Conservation (phyloP, 2,113 vertebrate genomes). For the Thomomys bottae region DNA sequence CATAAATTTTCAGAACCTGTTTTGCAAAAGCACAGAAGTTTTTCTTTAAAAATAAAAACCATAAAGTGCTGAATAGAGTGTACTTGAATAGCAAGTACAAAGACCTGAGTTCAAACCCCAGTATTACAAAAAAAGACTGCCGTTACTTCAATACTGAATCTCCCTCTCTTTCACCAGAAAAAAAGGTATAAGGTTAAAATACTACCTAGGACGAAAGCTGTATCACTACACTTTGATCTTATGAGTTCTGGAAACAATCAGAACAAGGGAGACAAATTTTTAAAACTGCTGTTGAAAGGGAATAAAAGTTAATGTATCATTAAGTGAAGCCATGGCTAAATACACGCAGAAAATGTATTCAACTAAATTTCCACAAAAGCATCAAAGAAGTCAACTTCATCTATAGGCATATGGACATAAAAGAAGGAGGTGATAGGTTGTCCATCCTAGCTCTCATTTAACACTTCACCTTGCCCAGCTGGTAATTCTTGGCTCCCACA, state of each 20-base stretch:
- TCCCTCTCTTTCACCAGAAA: conserved; percentile 38
- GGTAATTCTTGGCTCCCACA: neutral
- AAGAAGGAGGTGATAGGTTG: neutral
- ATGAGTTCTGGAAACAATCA: conserved; percentile 65
- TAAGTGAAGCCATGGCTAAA: conserved; percentile 70
- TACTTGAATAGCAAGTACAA: no score
- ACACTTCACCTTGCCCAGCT: neutral
- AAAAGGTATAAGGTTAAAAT: conserved; percentile 11
- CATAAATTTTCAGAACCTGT: neutral
- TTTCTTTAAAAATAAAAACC: neutral
- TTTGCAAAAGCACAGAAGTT: conserved; percentile 14
- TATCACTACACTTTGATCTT: conserved; percentile 54
- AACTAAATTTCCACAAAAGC: conserved; percentile 57
- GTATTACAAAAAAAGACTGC: neutral
- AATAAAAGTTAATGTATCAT: conserved; percentile 75
- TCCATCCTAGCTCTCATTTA: neutral
- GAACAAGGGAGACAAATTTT: conserved; percentile 60
- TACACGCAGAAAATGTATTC: conserved; percentile 55
- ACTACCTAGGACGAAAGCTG: conserved; percentile 30
- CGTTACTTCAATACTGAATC: conserved; percentile 27
- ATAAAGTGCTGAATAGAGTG: no score
- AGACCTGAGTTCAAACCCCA: no score
- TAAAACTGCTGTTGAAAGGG: conserved; percentile 63
- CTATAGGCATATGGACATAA: conserved; percentile 36
- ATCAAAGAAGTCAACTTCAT: conserved; percentile 48